A percentile compares a stretch with the other conserved stretches of the same genome.
These are phyloP conservation scores for Epinotia brunnichana DNA, from an alignment of 2,888 invertebrate species.

Conservation along the genomic window DNA sequence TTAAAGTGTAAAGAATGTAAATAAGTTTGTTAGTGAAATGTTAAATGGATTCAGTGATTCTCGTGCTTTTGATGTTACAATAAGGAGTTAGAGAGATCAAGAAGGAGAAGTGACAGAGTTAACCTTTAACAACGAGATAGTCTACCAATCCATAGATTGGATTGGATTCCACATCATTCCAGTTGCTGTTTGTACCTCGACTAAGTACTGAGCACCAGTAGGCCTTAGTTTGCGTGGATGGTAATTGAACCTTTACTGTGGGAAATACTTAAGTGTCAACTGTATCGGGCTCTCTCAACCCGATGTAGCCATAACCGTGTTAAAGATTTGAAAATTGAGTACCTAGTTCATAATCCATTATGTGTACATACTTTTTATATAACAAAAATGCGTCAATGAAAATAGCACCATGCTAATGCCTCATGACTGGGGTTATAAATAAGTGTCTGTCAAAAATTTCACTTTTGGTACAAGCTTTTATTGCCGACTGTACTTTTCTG, in stretches of 20 bases:
- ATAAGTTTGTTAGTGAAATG: constrained; percentile 26
- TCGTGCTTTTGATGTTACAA: constrained; percentile 31
- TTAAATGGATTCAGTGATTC: constrained; percentile 7
- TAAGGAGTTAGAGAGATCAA: neutral
- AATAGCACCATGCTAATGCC: too few species aligned
- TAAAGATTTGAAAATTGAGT: neutral
- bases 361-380: too few species aligned
- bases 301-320: too few species aligned
- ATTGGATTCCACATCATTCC: too few species aligned
- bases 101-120: neutral
- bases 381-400: too few species aligned
- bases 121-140: neutral
- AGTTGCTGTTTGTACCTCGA: neutral
- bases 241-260: neutral
- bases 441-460: too few species aligned
- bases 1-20: constrained; percentile 41
- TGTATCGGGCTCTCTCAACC: too few species aligned
- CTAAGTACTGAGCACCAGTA: neutral
- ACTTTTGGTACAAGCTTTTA: too few species aligned
- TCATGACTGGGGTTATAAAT: too few species aligned
- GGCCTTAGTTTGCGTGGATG: neutral
- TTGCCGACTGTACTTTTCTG: too few species aligned
- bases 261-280: neutral
- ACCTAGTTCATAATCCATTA: too few species aligned
- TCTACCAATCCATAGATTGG: too few species aligned